Percentiles rank a stretch among this genome's conserved stretches.
These are phyloP conservation scores for Eurypyga helias DNA, from an alignment of 2,113 vertebrate species.

Conservation along the genomic window DNA sequence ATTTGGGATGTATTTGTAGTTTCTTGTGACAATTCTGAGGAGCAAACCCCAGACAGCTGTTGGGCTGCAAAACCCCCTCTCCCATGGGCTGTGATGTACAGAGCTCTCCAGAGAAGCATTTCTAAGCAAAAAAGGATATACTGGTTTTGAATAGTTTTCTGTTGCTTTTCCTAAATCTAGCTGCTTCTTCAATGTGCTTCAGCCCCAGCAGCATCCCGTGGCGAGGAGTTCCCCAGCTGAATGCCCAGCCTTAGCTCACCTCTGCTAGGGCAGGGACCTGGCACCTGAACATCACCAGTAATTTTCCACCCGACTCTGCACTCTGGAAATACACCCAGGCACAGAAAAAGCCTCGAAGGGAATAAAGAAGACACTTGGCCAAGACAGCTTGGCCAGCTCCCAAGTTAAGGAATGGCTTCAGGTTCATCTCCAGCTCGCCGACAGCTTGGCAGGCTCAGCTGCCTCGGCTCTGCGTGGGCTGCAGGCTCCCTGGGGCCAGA, in stretches of 20 bases:
- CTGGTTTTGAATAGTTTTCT: background rate
- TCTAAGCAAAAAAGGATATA: background rate
- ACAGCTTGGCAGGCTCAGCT: background rate
- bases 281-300: background rate
- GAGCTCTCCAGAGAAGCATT: background rate
- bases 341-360: constrained; percentile 45
- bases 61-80: background rate
- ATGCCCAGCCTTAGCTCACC: background rate
- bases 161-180: background rate
- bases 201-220: background rate
- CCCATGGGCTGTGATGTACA: rapidly evolving
- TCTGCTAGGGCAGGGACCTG: background rate
- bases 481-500: background rate
- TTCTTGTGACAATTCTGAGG: background rate
- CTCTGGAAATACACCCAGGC: constrained; percentile 14
- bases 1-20: background rate
- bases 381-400: background rate
- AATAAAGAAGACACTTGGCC: constrained; percentile 47
- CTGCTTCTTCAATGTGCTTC: background rate
- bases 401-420: background rate
- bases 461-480: background rate
- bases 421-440: background rate
- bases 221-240: background rate
- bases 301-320: background rate
- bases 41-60: background rate